These are phyloP conservation scores for Tokudaia tokunoshimensis DNA, from an alignment of 2,797 vertebrate genomes.

Conservation along the genomic window DNA sequence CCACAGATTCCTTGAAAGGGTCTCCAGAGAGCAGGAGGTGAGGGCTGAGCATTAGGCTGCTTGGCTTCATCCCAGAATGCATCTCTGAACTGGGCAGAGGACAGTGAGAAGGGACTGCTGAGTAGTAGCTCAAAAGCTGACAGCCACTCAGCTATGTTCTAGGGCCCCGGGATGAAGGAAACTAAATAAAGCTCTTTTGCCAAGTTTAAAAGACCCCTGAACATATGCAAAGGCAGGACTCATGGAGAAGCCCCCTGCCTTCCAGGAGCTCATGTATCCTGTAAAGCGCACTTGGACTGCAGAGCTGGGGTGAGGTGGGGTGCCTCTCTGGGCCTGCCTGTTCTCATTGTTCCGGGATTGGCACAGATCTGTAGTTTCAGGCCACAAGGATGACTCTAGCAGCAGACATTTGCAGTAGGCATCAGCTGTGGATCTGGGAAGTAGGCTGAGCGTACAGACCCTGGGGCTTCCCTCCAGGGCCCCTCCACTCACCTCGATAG, in stretches of 20 bases:
- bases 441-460: not conserved
- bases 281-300: not conserved
- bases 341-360: fast-evolving
- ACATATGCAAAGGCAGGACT: not conserved
- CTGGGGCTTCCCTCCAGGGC: not conserved
- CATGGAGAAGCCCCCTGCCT: no score
- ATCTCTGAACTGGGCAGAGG: not conserved
- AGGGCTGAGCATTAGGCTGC: no score
- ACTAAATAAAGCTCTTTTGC: not conserved
- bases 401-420: no score
- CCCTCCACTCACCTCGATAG: slow-evolving; percentile 91
- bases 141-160: not conserved
- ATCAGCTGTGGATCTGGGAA: not conserved
- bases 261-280: not conserved
- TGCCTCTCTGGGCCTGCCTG: not conserved
- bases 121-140: not conserved
- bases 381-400: not conserved
- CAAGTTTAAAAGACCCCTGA: not conserved
- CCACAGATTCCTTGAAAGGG: not conserved
- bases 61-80: not conserved
- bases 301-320: not conserved
- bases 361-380: not conserved
- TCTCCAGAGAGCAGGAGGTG: not conserved
- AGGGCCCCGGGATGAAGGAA: no score
- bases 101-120: no score